Evolutionary conservation across 2,888 invertebrate species (phyloP), one percentile per base, ranked within the genome.

Genomic region (Oasisia sp.): DNA sequence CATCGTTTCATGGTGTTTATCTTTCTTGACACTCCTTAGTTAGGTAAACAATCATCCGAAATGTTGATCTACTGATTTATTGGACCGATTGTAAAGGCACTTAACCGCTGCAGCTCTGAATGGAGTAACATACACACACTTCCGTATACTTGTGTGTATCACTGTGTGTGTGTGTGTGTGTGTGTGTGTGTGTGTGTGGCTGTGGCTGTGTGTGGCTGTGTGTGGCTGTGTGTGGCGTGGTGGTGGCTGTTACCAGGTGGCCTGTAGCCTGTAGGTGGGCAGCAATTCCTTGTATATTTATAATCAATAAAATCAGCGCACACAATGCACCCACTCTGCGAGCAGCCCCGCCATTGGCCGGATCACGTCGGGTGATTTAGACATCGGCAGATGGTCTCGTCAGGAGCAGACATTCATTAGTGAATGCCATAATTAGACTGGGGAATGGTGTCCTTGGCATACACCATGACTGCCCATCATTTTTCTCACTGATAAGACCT

Each of bases 41-140:
- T 38, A 38, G 38, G 38, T 19, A 74, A 74, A 74, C 27, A 74
- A n/a, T 19, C 74, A 74, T 74, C 74, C 27, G 27, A 74, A 27
- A 74, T 74, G 74, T 74, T 74, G 19, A n/a, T 74, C 74, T 74
- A 74, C 74, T 19, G 74, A 74, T 74, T 74, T 74, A 74, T n/a
- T n/a, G 74, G 74, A 27, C 74, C 7, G 74, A 74, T 19, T 74
- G 74, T 74, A 74, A 74, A n/a, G 14, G 74, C 74, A 19, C 74
- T 74, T 27, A 74, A n/a, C 27, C 7, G n/a, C 74, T 19, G n/a
- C 74, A 74, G 1, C 74, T 27, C n/a, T 74, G 74, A 74, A 74
- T 74, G n/a, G 74, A 74, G 74, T 19, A 74, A 19, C 27, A 19
- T 7, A 74, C 27, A 74, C 74, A 74, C 74, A 74, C 74, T 1